Percentiles rank a stretch among this genome's conserved stretches.
These are phyloP conservation scores for Paramormyrops hopkinsi DNA, from an alignment of 2,797 vertebrate genomes.

Conservation along the genomic window DNA sequence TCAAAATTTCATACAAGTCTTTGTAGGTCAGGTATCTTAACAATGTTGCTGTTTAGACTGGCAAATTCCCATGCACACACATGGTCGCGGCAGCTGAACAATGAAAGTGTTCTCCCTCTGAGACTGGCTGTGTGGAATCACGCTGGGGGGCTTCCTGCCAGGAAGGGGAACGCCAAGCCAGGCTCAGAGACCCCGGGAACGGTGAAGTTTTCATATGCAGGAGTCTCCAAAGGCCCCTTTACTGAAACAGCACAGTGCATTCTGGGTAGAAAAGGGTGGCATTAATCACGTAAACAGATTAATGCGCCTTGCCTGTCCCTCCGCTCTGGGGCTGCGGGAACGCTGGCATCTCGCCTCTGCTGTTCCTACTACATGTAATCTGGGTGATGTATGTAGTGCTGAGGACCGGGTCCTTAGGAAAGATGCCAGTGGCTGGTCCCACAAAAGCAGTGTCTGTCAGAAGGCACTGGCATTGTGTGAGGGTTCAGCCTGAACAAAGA, in stretches of 20 bases:
- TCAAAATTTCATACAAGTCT: background rate
- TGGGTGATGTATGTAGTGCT: constrained; percentile 1
- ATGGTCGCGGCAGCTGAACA: background rate
- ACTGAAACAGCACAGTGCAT: background rate
- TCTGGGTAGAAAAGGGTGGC: background rate
- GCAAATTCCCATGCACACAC: background rate
- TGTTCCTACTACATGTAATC: background rate
- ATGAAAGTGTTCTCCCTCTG: background rate
- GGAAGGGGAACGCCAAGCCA: background rate
- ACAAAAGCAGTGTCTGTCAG: background rate
- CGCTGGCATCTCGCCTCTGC: background rate
- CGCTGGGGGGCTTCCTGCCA: background rate
- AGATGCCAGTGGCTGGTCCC: background rate
- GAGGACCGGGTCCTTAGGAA: background rate
- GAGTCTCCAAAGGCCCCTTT: background rate
- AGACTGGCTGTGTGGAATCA: background rate
- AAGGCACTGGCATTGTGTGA: background rate
- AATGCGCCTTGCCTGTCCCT: background rate
- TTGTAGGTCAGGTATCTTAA: background rate
- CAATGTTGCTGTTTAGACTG: background rate
- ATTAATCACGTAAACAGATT: background rate
- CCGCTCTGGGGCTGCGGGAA: background rate
- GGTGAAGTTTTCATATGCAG: background rate
- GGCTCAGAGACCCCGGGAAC: background rate
- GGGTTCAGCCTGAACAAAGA: background rate